phyloP scores from a whole-genome alignment of 2,797 vertebrate genomes.

The Eulemur coronatus region DNA sequence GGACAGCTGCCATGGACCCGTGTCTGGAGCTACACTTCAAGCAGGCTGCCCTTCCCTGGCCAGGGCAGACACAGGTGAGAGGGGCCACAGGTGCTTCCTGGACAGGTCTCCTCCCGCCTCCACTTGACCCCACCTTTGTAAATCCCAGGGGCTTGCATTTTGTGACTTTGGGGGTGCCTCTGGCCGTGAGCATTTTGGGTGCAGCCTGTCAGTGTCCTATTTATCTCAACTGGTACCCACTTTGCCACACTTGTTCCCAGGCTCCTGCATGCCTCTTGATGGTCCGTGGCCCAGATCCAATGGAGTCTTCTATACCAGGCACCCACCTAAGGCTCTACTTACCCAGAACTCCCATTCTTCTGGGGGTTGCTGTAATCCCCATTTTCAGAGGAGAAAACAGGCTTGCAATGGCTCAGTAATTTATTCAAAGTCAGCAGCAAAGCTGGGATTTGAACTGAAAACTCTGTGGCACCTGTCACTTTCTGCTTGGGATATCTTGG shows the following conservation, averaged over 20 bases:
- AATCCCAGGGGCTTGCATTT: neutral
- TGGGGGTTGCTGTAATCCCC: neutral
- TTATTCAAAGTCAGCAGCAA: neutral
- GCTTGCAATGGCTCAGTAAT: neutral
- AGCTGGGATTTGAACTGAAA: neutral
- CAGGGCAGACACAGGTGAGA: neutral
- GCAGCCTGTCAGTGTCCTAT: neutral
- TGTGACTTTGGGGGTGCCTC: neutral
- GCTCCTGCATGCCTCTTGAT: neutral
- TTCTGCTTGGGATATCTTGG: neutral
- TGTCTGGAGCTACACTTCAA: neutral
- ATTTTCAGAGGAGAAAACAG: neutral
- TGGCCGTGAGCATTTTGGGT: neutral
- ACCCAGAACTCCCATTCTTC: neutral
- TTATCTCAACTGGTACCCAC: neutral
- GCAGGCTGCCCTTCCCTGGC: neutral
- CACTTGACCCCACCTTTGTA: neutral
- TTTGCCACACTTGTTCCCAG: neutral
- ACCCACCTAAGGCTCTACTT: neutral
- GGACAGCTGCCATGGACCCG: neutral
- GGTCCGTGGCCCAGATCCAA: neutral
- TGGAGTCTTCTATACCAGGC: neutral
- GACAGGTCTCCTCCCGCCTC: fast-evolving
- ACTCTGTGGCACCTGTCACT: neutral
- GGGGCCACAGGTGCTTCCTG: neutral